Conservation (phyloP, 1,140 invertebrate genomes). For the Drosophila cardini region DNA sequence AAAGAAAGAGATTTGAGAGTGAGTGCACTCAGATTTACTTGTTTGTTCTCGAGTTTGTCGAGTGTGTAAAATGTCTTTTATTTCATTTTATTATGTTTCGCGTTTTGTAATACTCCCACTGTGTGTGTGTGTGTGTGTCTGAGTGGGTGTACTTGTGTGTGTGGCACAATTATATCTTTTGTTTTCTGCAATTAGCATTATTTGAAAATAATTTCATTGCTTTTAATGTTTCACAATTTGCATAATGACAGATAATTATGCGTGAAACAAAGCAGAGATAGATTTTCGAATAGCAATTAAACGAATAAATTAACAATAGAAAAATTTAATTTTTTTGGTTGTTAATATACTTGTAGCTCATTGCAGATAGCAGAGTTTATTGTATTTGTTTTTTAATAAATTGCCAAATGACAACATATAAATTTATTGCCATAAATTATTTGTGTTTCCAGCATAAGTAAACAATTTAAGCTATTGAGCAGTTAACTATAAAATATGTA, state of each 20-base stretch:
- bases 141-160: slow-evolving; percentile 10
- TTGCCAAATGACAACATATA: slow-evolving; percentile 62
- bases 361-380: too few relatives aligned
- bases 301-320: slow-evolving; percentile 11
- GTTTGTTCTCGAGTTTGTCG: slow-evolving; percentile 27
- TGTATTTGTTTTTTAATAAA: slow-evolving; percentile 31
- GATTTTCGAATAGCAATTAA: slow-evolving; percentile 31
- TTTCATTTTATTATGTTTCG: slow-evolving; percentile 64
- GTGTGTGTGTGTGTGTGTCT: slow-evolving; percentile 20
- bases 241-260: slow-evolving; percentile 50
- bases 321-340: too few relatives aligned
- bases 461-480: slow-evolving; percentile 33
- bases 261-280: slow-evolving; percentile 21
- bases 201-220: slow-evolving; percentile 58
- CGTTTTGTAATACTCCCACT: slow-evolving; percentile 12
- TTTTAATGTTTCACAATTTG: slow-evolving; percentile 57
- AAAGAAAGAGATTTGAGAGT: slow-evolving; percentile 3
- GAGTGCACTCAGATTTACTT: slow-evolving; percentile 47
- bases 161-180: slow-evolving; percentile 50
- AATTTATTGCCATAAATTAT: slow-evolving; percentile 57
- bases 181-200: slow-evolving; percentile 58
- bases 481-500: slow-evolving; percentile 40
- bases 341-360: too few relatives aligned
- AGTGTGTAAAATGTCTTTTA: slow-evolving; percentile 70
- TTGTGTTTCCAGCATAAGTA: slow-evolving; percentile 29